Conservation (phyloP, 2,888 invertebrate species). For the Epinotia ramella region DNA sequence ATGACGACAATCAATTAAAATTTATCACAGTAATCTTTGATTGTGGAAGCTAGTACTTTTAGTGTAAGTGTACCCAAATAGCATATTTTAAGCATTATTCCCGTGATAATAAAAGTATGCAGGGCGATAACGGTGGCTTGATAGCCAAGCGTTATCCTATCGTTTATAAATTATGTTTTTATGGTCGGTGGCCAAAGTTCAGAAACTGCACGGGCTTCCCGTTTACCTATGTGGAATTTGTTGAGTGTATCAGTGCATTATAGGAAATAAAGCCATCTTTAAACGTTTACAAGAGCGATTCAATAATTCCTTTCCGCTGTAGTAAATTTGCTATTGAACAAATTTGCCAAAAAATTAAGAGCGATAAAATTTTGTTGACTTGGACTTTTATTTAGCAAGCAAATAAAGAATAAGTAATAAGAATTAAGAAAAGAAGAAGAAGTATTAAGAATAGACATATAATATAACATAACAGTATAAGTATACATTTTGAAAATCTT, state of each 20-base stretch:
- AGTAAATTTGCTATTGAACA: no score
- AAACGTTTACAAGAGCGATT: background rate
- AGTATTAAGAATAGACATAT: no score
- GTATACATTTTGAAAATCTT: no score
- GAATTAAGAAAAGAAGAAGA: no score
- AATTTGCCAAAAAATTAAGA: no score
- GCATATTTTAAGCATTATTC: background rate
- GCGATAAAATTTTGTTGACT: no score
- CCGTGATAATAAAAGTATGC: background rate
- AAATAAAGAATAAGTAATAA: no score
- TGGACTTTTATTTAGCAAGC: no score
- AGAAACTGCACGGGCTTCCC: no score
- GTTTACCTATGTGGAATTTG: background rate
- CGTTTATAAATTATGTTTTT: background rate
- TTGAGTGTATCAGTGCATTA: background rate
- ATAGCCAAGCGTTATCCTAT: background rate
- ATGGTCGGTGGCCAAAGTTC: background rate
- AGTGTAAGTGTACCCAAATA: background rate
- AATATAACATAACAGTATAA: no score
- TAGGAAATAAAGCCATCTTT: background rate
- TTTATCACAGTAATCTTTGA: background rate
- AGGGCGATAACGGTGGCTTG: background rate
- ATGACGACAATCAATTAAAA: background rate
- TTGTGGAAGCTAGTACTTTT: background rate
- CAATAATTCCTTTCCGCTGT: background rate